Evolutionary conservation across 2,113 vertebrate genomes (phyloP), one percentile per base, ranked within the genome.

Genomic region (Cephalopterus ornatus): DNA sequence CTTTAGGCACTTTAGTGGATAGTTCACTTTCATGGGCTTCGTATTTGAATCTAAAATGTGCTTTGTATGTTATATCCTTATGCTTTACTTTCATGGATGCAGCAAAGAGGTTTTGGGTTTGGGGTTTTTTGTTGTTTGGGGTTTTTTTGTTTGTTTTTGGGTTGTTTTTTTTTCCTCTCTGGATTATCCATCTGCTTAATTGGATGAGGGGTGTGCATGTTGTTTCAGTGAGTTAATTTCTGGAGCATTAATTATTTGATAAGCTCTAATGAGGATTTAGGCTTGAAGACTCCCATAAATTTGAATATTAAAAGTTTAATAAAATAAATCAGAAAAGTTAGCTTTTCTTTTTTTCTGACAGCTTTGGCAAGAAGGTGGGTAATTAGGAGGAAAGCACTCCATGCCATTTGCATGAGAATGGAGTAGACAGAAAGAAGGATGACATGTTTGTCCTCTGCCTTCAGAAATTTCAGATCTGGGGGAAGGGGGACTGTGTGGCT

Each of bases 221-320:
- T 94, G 84, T 85, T 96, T 89, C 85, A 89, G 81, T 67, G 63
- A 95, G 91, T 89, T 95, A 96, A 93, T 94, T 97, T 95, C 88
- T 96, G 53, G 46, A 96, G 56, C 55, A 50, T 77, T 95, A 93
- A 96, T 97, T 93, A 94, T 92, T 93, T 94, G 91, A 89, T 96
- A 96, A 96, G 77, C 70, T 56, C 37, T 95, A 93, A 79, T 87
- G 85, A 94, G 85, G 87, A 85, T 92, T 96, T 95, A 85, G 70
- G 28, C 58, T 82, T 92, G 85, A 91, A 92, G 77, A 96, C 46
- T 95, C 93, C 66, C 77, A 87, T 93, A 91, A 78, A 97, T 92
- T 81, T 94, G 74, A 96, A 93, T 95, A 91, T 50, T 95, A 65
- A 91, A 94, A 91, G 71, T 94, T 95, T 89, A 82, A 88, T 85